phyloP scores from a whole-genome alignment of 2,888 invertebrate genomes.

The Plebejus melissa region DNA sequence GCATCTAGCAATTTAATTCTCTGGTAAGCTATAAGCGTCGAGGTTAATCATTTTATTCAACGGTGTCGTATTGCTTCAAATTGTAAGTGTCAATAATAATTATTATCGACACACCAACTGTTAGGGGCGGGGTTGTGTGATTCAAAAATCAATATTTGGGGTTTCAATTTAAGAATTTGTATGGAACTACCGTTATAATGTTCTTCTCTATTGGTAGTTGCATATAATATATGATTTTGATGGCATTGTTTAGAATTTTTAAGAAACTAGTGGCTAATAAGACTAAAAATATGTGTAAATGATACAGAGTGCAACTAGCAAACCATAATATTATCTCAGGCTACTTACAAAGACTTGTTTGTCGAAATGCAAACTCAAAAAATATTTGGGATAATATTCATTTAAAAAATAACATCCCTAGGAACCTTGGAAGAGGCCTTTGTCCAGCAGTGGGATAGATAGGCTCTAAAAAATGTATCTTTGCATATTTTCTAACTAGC shows the following conservation, averaged over 20 bases:
- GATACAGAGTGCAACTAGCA: too few species aligned
- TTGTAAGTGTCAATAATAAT: conserved; percentile 34
- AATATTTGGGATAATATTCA: too few species aligned
- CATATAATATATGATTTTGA: neutral
- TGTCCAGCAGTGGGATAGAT: too few species aligned
- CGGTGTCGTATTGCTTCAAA: conserved; percentile 64
- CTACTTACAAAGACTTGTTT: too few species aligned
- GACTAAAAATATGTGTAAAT: neutral
- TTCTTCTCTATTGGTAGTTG: too few species aligned
- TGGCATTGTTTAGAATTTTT: neutral
- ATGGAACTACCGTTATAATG: neutral
- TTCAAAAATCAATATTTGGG: conserved; percentile 58
- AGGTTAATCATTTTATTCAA: conserved; percentile 77
- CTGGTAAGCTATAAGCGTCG: conserved; percentile 46
- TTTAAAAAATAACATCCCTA: too few species aligned
- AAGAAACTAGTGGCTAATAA: neutral
- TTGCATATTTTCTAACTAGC: too few species aligned
- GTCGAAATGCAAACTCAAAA: too few species aligned
- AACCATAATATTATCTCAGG: too few species aligned
- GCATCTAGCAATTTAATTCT: conserved; percentile 35
- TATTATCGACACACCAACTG: conserved; percentile 75
- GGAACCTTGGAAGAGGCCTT: too few species aligned
- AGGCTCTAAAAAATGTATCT: too few species aligned
- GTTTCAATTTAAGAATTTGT: neutral
- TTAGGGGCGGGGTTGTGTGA: conserved; percentile 55